Evolutionary conservation across 1,140 invertebrate genomes (phyloP).

Genomic region (Bicyclus anynana): DNA sequence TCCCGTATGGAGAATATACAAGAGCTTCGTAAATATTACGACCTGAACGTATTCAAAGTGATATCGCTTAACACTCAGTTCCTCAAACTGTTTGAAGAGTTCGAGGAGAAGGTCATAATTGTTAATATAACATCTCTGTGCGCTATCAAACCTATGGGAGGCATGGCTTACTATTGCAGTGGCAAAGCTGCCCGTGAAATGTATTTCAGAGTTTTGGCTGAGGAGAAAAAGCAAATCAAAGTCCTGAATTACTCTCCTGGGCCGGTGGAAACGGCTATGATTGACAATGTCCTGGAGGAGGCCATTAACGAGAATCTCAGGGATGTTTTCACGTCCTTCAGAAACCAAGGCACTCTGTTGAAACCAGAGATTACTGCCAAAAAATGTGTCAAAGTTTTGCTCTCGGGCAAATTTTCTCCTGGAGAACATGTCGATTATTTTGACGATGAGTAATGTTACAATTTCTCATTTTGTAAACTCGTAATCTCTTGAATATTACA

Average conservation of each 20-base stretch:
- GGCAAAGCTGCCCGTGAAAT: constrained; percentile 95
- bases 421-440: constrained; percentile 94
- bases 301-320: constrained; percentile 79
- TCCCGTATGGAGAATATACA: constrained; percentile 79
- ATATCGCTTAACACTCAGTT: constrained; percentile 88
- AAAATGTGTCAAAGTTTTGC: constrained; percentile 85
- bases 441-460: constrained; percentile 77
- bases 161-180: constrained; percentile 88
- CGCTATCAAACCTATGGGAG: constrained; percentile 86
- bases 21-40: constrained; percentile 83
- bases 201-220: constrained; percentile 91
- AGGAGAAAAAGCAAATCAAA: constrained; percentile 86
- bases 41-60: constrained; percentile 89
- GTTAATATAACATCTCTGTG: constrained; percentile 94
- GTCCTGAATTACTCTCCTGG: constrained; percentile 96
- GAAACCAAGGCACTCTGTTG: constrained; percentile 82
- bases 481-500: neutral
- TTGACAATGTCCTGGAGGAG: constrained; percentile 80
- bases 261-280: constrained; percentile 95
- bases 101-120: constrained; percentile 76
- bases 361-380: constrained; percentile 85
- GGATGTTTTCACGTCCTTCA: constrained; percentile 78
- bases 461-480: neutral
- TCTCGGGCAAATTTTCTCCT: constrained; percentile 85
- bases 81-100: constrained; percentile 81